Conservation (phyloP, 2,113 vertebrate species). For the Calyptomena viridis region DNA sequence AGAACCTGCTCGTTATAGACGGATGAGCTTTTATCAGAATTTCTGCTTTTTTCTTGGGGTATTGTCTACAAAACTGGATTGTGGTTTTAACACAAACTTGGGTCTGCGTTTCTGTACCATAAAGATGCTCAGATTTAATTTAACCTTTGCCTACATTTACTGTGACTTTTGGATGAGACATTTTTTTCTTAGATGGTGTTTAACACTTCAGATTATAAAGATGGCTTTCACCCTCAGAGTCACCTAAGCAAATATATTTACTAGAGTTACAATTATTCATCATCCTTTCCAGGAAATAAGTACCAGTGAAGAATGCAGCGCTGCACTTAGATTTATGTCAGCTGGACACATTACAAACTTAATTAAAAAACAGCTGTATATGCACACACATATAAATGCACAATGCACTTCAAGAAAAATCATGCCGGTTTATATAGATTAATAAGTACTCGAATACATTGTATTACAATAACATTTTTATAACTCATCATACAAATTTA, state of each 20-base stretch:
- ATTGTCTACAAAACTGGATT: neutral
- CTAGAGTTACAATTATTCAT: neutral
- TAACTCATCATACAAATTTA: neutral
- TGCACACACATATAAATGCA: neutral
- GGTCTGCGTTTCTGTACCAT: neutral
- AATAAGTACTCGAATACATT: neutral
- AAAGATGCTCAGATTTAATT: neutral
- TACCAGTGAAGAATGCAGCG: neutral
- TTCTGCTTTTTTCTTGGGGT: neutral
- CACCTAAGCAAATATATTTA: neutral
- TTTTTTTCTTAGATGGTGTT: neutral
- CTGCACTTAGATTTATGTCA: neutral
- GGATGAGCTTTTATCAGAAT: constrained; percentile 9
- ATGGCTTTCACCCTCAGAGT: neutral
- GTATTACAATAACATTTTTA: neutral
- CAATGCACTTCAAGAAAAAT: neutral
- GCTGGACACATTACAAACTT: neutral
- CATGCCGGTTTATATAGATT: neutral
- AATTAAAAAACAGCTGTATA: neutral
- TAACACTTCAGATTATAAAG: neutral
- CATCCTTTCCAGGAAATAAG: neutral
- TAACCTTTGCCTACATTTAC: neutral
- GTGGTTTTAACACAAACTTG: neutral
- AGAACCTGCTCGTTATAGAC: constrained; percentile 9
- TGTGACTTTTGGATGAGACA: neutral